phyloP scores from a whole-genome alignment of 2,113 vertebrate species.

The Dicaeum eximium region DNA sequence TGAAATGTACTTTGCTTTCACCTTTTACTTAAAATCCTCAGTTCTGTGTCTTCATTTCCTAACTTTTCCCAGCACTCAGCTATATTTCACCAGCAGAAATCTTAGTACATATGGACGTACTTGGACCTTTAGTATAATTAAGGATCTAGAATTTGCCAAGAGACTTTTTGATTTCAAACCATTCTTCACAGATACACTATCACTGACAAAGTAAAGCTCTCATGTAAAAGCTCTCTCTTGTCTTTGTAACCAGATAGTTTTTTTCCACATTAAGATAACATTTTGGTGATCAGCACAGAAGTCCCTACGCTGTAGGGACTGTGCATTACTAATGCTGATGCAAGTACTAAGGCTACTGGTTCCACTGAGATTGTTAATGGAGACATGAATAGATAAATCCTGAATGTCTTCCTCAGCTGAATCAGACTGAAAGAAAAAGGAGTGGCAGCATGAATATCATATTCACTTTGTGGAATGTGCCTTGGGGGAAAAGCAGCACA shows the following conservation, averaged over 20 bases:
- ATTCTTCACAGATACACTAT: background rate
- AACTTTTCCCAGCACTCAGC: background rate
- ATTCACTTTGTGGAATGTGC: background rate
- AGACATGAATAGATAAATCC: background rate
- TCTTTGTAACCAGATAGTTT: background rate
- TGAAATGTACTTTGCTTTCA: background rate
- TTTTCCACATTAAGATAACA: background rate
- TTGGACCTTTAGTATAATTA: background rate
- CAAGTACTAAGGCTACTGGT: background rate
- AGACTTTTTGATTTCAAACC: background rate
- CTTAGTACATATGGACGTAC: background rate
- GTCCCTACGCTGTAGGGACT: background rate
- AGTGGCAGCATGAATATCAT: background rate
- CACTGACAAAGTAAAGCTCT: fast-evolving
- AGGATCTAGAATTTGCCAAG: background rate
- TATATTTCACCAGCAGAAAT: background rate
- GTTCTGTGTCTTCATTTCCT: background rate
- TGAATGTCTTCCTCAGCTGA: background rate
- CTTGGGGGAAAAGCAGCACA: background rate
- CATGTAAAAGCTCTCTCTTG: background rate
- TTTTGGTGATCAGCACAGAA: background rate
- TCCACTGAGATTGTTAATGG: background rate
- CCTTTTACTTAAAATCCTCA: background rate
- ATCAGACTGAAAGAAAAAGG: background rate
- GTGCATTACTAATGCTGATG: background rate